Conservation (phyloP, 2,113 vertebrate genomes). For the Chitala chitala region DNA sequence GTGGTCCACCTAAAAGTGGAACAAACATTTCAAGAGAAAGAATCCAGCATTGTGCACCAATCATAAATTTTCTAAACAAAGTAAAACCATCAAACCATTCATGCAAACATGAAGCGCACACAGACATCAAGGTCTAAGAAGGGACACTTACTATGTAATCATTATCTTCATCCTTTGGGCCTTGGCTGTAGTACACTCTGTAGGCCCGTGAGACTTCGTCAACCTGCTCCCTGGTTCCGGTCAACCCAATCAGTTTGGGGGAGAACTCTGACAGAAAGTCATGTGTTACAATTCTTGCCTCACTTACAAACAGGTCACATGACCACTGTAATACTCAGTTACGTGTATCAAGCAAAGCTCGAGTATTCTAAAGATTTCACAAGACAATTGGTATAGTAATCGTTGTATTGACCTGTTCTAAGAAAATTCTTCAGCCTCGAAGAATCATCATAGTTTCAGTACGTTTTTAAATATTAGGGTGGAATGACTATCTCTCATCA, state of each 20-base stretch:
- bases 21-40: not conserved
- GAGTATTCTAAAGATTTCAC: no score
- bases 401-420: no score
- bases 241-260: conserved; percentile 85
- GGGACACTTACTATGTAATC: conserved; percentile 98
- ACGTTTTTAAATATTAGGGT: no score
- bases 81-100: no score
- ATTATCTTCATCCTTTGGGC: conserved; percentile 90
- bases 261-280: conserved; percentile 76
- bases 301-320: not conserved
- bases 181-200: conserved; percentile 90
- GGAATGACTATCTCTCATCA: no score
- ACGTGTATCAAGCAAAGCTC: no score
- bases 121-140: not conserved
- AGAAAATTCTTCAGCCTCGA: no score
- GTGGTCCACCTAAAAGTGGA: conserved; percentile 80
- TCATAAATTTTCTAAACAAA: no score
- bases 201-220: conserved; percentile 78
- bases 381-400: no score
- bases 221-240: conserved; percentile 70
- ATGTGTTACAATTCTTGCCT: not conserved
- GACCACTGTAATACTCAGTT: no score
- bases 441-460: no score
- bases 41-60: no score
- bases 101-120: not conserved